phyloP scores from a whole-genome alignment of 2,113 vertebrate genomes.

The Phyllostomus discolor region DNA sequence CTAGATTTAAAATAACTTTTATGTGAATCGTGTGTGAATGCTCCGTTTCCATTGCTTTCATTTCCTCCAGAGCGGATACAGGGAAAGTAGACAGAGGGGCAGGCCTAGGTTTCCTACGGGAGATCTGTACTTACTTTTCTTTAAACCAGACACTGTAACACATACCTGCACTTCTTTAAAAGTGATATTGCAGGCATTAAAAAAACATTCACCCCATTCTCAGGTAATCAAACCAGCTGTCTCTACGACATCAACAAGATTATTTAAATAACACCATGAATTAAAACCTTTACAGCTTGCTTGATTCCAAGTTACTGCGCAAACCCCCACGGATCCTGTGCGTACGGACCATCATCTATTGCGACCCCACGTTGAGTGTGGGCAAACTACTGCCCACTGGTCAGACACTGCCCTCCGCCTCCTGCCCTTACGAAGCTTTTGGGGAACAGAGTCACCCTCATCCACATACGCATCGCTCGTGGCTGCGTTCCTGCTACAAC shows the following conservation, averaged over 20 bases:
- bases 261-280: neutral
- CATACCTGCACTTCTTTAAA: neutral
- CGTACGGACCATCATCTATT: neutral
- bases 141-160: neutral
- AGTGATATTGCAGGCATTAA: neutral
- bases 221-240: neutral
- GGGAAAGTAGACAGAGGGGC: neutral
- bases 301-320: neutral
- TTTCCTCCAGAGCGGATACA: neutral
- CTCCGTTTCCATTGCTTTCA: neutral
- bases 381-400: neutral
- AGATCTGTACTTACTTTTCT: neutral
- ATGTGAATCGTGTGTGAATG: neutral
- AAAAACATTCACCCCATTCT: neutral
- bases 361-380: neutral
- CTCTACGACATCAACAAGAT: neutral
- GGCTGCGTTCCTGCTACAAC: neutral
- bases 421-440: neutral
- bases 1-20: neutral
- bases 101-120: neutral
- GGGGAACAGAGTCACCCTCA: rapidly evolving
- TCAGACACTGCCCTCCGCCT: neutral
- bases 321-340: neutral
- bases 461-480: neutral
- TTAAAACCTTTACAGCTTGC: neutral